Evolutionary conservation across 2,888 invertebrate genomes (phyloP).

Genomic region (Drosophila borborema): DNA sequence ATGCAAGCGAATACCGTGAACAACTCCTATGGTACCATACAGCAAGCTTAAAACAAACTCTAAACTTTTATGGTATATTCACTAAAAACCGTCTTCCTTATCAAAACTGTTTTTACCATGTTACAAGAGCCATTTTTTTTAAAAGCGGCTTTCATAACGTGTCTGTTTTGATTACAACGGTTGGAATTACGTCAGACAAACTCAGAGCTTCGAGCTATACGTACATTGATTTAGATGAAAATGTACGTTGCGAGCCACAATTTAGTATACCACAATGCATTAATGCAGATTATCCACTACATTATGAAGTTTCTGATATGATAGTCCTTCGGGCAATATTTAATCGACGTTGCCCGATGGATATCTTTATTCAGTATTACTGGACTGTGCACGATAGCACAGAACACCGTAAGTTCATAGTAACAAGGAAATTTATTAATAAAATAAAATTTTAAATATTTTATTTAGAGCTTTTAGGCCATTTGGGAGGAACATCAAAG

Average conservation of each 20-base stretch:
- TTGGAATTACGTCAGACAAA: background rate
- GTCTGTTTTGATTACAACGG: background rate
- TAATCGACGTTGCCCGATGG: constrained; percentile 43
- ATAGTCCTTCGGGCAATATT: constrained; percentile 13
- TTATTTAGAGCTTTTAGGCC: constrained; percentile 28
- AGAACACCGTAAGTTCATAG: constrained; percentile 35
- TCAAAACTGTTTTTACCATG: background rate
- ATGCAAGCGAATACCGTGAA: background rate
- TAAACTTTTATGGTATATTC: background rate
- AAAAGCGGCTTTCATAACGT: background rate
- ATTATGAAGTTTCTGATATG: background rate
- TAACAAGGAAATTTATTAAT: background rate
- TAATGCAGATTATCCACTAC: background rate
- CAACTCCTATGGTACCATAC: background rate
- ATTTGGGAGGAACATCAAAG: constrained; percentile 41
- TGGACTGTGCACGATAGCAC: constrained; percentile 56
- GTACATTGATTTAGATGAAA: background rate
- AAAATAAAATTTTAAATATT: background rate
- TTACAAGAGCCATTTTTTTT: background rate
- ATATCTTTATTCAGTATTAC: constrained; percentile 42
- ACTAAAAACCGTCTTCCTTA: background rate
- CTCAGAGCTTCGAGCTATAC: background rate
- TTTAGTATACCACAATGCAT: background rate
- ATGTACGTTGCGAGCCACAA: background rate
- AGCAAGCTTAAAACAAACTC: background rate